phyloP scores from a whole-genome alignment of 2,888 invertebrate species.

The Nephrotoma flavescens region DNA sequence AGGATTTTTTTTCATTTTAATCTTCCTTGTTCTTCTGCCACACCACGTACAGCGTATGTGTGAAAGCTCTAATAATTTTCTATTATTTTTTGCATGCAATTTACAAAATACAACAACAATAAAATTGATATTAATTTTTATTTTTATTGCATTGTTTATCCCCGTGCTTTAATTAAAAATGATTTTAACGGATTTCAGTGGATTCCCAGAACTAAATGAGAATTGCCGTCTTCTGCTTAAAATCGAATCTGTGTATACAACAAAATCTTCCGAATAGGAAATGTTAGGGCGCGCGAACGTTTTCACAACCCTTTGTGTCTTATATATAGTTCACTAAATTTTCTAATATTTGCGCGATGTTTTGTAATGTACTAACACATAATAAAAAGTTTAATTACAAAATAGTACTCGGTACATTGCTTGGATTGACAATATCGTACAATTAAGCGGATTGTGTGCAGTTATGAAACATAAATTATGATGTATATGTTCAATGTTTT shows the following conservation, averaged over 20 bases:
- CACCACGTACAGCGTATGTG: not conserved
- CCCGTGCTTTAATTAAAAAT: not conserved
- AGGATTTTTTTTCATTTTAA: not conserved
- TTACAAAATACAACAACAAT: not conserved
- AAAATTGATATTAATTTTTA: not conserved
- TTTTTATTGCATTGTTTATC: not conserved
- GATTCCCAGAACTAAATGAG: not conserved
- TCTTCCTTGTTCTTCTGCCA: not conserved
- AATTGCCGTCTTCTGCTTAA: too few species aligned
- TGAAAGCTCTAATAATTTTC: not conserved
- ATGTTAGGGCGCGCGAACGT: too few species aligned
- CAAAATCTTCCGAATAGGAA: too few species aligned
- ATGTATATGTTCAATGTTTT: not conserved
- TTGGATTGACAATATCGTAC: conserved; percentile 2
- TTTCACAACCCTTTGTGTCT: too few species aligned
- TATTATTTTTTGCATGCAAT: not conserved
- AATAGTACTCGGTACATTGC: not conserved
- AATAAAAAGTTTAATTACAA: not conserved
- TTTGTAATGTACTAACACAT: not conserved
- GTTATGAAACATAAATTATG: not conserved
- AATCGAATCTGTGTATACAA: too few species aligned
- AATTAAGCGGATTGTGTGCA: not conserved
- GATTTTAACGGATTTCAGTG: not conserved
- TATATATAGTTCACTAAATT: too few species aligned
- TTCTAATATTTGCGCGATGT: too few species aligned